Conservation (phyloP, 1,140 invertebrate genomes). For the Drosophila micromelanica region DNA sequence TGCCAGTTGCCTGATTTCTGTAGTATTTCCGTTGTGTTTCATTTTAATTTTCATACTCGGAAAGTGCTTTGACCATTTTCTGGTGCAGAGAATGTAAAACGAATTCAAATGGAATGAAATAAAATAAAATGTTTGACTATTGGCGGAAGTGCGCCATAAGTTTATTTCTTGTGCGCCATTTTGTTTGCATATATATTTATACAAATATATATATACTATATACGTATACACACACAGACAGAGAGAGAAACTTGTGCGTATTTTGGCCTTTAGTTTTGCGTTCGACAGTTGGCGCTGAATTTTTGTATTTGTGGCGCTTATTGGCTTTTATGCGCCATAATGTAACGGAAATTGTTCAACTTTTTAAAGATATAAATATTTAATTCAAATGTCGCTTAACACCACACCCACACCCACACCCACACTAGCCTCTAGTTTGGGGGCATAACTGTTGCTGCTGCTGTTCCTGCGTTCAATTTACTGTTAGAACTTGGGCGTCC, state of each 20-base stretch:
- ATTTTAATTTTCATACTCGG: constrained; percentile 76
- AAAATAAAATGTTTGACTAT: constrained; percentile 81
- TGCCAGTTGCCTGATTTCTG: constrained; percentile 80
- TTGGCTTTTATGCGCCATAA: constrained; percentile 76
- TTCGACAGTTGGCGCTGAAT: constrained; percentile 41
- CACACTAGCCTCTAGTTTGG: background rate
- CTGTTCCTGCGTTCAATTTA: constrained; percentile 54
- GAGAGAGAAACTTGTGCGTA: constrained; percentile 3
- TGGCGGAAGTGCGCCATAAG: constrained; percentile 81
- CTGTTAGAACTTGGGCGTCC: constrained; percentile 27
- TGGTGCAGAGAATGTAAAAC: constrained; percentile 27
- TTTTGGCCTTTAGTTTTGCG: constrained; percentile 38
- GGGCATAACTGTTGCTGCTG: constrained; percentile 41
- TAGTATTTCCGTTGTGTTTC: constrained; percentile 81
- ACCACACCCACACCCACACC: background rate
- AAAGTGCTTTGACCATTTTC: constrained; percentile 69
- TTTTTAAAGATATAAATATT: constrained; percentile 80
- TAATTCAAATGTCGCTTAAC: constrained; percentile 59
- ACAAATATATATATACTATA: background rate
- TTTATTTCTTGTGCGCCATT: constrained; percentile 78
- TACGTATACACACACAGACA: background rate
- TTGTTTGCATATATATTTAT: constrained; percentile 59
- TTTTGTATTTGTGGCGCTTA: constrained; percentile 50
- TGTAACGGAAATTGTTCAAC: constrained; percentile 80
- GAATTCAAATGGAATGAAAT: constrained; percentile 61